Conservation (phyloP, 2,888 invertebrate species). For the Eucera pruinosa region DNA sequence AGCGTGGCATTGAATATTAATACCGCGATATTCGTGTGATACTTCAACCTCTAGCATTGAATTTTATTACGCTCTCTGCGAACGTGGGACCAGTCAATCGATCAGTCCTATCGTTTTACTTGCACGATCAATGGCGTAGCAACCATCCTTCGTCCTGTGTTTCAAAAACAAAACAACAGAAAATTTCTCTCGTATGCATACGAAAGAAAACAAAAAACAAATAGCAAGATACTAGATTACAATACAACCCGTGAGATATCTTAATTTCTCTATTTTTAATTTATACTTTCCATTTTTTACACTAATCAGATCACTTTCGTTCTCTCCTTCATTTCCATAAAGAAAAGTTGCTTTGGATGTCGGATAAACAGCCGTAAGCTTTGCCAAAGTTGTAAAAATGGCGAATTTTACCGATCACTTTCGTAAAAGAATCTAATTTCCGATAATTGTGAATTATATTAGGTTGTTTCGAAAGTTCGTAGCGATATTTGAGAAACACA, state of each 20-base stretch:
- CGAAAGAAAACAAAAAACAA: background rate
- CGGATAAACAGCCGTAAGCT: no score
- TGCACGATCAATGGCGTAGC: slow-evolving; percentile 35
- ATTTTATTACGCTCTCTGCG: slow-evolving; percentile 21
- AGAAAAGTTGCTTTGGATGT: background rate
- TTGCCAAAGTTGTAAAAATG: no score
- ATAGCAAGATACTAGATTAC: no score
- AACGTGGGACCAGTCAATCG: slow-evolving; percentile 37
- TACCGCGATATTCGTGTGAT: slow-evolving; percentile 39
- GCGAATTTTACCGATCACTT: no score
- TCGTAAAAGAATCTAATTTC: no score
- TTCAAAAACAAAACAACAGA: slow-evolving; percentile 1
- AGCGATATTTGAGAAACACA: no score
- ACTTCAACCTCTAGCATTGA: slow-evolving; percentile 15
- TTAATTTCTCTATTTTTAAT: background rate
- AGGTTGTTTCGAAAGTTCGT: no score
- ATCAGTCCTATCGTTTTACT: slow-evolving; percentile 48
- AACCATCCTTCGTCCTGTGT: background rate
- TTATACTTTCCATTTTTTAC: slow-evolving; percentile 17
- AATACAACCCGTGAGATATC: no score
- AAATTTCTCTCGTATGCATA: background rate
- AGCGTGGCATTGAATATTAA: slow-evolving; percentile 38
- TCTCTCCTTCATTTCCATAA: background rate
- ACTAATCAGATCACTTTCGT: background rate
- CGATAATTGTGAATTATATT: no score